phyloP scores from a whole-genome alignment of 2,113 vertebrate species.

The Entelurus aequoreus region DNA sequence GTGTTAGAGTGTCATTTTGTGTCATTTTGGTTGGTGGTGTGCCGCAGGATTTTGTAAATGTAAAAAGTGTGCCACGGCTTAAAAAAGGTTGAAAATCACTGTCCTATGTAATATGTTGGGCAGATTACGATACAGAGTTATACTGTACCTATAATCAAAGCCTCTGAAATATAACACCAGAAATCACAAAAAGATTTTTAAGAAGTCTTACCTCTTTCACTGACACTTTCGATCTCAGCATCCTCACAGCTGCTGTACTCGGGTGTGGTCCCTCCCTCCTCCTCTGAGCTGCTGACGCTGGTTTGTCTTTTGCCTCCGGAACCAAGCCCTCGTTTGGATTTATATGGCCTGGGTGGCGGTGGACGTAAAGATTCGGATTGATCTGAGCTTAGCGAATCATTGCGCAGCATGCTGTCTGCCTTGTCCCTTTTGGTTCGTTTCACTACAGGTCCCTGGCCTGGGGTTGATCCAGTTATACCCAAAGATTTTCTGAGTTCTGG shows the following conservation, averaged over 20 bases:
- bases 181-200: too few species aligned
- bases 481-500: slow-evolving; percentile 80
- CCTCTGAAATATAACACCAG: background rate
- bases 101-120: slow-evolving; percentile 16
- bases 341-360: slow-evolving; percentile 91
- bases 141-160: too few species aligned
- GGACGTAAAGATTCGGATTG: slow-evolving; percentile 94
- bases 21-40: too few species aligned
- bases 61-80: too few species aligned
- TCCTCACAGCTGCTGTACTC: slow-evolving; percentile 99
- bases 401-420: slow-evolving; percentile 92
- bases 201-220: slow-evolving; percentile 86
- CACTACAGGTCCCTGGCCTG: slow-evolving; percentile 74
- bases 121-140: background rate
- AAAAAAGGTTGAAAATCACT: too few species aligned
- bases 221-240: slow-evolving; percentile 93
- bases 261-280: slow-evolving; percentile 94
- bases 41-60: too few species aligned
- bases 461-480: slow-evolving; percentile 78
- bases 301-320: slow-evolving; percentile 88
- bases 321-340: slow-evolving; percentile 75
- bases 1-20: too few species aligned
- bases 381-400: slow-evolving; percentile 96
- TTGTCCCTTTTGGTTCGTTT: slow-evolving; percentile 93
- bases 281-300: slow-evolving; percentile 97